Evolutionary conservation across 2,797 vertebrate genomes (phyloP), one percentile per base, ranked within the genome.

Genomic region (Manis crassicaudata): DNA sequence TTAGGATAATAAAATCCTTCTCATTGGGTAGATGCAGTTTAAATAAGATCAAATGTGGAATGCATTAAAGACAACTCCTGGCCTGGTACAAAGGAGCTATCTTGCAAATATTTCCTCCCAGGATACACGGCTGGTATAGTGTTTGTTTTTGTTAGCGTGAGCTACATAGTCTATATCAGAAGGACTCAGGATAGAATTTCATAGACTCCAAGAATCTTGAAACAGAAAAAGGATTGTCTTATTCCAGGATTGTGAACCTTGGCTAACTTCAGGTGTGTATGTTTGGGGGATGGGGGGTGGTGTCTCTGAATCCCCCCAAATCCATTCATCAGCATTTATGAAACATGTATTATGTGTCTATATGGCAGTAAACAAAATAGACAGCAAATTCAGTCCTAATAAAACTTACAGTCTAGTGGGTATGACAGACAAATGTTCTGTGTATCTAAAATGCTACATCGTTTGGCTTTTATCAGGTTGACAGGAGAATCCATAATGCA

Each of bases 321-420:
- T 56, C 16, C 46, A 40, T 76, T 70, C 52, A 84, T 43, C 68
- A 65, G n/a, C 65, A 27, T 32, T 72, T 77, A 63, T 23, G 46
- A 67, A 62, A 27, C 29, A 40, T 37, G 12, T 88, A 3, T 79
- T 25, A 27, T 16, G 43, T 56, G 75, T 80, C 40, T 85, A 7
- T 46, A 23, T 32, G 63, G 27, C 94, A 79, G n/a, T 89, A 46
- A 92, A 52, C 40, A 63, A 86, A 83, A 80, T 9, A 25, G 29
- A 93, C n/a, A 76, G 14, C 25, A 37, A 65, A 84, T 12, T 46
- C 70, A 84, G 14, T 79, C 75, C 13, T 81, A n/a, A 0, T 13
- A 35, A 43, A 58, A 43, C 20, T 56, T 68, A 62, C n/a, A 27
- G 50, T 73, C 72, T 37, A 56, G 1, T 43, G 27, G 18, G n/a